These are phyloP conservation scores for Euphydryas editha DNA, from an alignment of 2,888 invertebrate genomes.

Conservation along the genomic window DNA sequence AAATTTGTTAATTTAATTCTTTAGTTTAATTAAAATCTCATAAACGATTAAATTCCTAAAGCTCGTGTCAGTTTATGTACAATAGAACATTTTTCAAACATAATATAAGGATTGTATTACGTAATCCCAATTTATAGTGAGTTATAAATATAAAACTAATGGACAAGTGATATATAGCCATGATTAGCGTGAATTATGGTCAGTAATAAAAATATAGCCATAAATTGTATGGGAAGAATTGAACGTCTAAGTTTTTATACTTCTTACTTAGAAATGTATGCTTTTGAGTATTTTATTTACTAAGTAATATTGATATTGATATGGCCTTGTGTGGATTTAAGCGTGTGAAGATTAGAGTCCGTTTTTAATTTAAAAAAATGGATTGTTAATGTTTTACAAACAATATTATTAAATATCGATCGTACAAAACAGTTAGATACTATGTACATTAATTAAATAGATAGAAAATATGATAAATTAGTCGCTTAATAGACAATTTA, in stretches of 20 bases:
- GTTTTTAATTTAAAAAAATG: not conserved
- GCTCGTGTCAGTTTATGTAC: not conserved
- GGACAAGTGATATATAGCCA: conserved; percentile 33
- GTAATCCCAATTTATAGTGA: conserved; percentile 16
- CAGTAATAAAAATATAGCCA: conserved; percentile 32
- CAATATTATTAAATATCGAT: no score
- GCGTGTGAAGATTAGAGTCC: not conserved
- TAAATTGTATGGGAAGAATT: conserved; percentile 27
- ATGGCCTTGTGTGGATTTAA: not conserved
- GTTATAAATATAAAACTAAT: conserved; percentile 2
- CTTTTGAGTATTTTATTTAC: not conserved
- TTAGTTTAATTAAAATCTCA: not conserved
- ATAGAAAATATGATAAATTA: no score
- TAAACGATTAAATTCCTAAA: not conserved
- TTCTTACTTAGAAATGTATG: not conserved
- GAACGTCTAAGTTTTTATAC: conserved; percentile 14
- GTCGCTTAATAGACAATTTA: no score
- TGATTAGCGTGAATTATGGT: conserved; percentile 38
- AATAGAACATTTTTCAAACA: not conserved
- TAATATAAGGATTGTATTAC: conserved; percentile 6
- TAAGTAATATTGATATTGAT: not conserved
- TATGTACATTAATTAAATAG: no score
- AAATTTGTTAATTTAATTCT: not conserved
- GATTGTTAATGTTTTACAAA: no score
- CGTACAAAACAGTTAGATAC: no score